A percentile compares a stretch with the other conserved stretches of the same genome.
These are phyloP conservation scores for Drosophila imparisetae DNA, from an alignment of 2,888 invertebrate genomes.

Conservation along the genomic window DNA sequence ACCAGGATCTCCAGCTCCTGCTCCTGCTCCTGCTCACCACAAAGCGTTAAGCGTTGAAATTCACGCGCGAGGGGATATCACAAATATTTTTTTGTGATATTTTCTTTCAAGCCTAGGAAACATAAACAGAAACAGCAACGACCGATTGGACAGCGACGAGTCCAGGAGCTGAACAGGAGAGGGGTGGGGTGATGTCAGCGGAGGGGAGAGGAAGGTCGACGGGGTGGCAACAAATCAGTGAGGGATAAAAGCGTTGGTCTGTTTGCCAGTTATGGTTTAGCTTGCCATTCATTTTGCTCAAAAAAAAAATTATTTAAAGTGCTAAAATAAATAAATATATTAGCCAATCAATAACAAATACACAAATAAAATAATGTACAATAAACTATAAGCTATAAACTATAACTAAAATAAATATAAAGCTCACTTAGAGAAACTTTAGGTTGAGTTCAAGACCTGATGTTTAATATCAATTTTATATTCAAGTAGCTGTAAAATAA, in stretches of 20 bases:
- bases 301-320: neutral
- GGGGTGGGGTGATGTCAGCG: neutral
- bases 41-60: constrained; percentile 75
- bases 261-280: constrained; percentile 15
- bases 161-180: neutral
- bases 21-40: constrained; percentile 55
- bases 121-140: constrained; percentile 1
- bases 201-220: neutral
- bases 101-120: neutral
- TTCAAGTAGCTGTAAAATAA: neutral
- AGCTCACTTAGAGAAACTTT: neutral
- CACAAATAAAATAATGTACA: neutral
- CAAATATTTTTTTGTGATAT: neutral
- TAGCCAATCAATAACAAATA: neutral
- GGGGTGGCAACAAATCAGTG: constrained; percentile 20
- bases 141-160: constrained; percentile 28
- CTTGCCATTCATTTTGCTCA: neutral
- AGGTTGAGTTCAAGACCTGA: neutral
- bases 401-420: neutral
- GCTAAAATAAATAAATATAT: neutral
- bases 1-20: constrained; percentile 3
- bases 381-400: neutral
- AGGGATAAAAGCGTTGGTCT: constrained; percentile 41
- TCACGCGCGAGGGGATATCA: constrained; percentile 64
- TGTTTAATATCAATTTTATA: neutral